A percentile compares a stretch with the other conserved stretches of the same genome.
Evolutionary conservation across 2,888 invertebrate genomes (phyloP).

Genomic region (Euzophera pinguis): DNA sequence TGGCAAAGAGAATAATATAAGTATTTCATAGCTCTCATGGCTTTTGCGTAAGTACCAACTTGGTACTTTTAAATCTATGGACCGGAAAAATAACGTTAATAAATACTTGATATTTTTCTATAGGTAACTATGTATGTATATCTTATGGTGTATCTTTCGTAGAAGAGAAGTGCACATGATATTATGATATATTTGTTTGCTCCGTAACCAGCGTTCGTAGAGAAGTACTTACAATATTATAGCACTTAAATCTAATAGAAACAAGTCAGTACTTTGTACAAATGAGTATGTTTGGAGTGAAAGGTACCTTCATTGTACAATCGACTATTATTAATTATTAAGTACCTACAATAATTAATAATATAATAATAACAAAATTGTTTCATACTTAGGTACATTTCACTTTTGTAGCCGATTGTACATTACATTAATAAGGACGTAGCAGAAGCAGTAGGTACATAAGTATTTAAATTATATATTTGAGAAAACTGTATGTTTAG

Average conservation of each 20-base stretch:
- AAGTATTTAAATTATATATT: too few relatives aligned
- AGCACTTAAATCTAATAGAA: constrained; percentile 34
- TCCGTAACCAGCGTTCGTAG: constrained; percentile 63
- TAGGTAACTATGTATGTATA: not conserved
- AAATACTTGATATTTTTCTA: not conserved
- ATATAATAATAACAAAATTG: not conserved
- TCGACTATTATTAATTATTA: not conserved
- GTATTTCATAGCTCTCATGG: too few relatives aligned
- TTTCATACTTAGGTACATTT: not conserved
- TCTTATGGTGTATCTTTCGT: constrained; percentile 24
- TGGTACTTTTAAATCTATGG: too few relatives aligned
- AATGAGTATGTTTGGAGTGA: constrained; percentile 14
- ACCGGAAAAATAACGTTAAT: not conserved
- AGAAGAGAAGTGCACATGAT: constrained; percentile 45
- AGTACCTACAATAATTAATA: not conserved
- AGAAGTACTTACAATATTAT: constrained; percentile 41
- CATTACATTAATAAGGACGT: not conserved
- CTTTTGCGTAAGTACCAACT: too few relatives aligned
- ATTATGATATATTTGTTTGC: constrained; percentile 48
- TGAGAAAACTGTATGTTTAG: too few relatives aligned
- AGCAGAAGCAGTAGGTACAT: not conserved
- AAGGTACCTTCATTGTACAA: constrained; percentile 7
- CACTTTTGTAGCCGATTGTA: constrained; percentile 8
- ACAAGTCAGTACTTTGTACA: constrained; percentile 42
- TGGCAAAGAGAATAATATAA: too few relatives aligned